These are phyloP conservation scores for Bombus polaris DNA, from an alignment of 1,140 invertebrate species.

Conservation along the genomic window DNA sequence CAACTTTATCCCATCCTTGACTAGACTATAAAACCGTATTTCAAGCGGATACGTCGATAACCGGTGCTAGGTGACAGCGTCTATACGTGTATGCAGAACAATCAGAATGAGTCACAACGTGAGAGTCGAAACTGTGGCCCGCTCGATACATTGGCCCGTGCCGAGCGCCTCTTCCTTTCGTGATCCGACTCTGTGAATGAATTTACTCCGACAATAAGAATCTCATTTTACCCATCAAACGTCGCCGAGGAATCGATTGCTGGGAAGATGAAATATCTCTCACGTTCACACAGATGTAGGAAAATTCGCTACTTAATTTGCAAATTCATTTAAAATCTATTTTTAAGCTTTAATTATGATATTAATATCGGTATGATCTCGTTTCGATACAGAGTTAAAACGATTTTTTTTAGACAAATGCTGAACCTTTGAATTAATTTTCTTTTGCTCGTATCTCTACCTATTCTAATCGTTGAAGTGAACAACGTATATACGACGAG, in stretches of 20 bases:
- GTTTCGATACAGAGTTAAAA: too few species aligned
- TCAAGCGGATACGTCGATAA: conserved; percentile 43
- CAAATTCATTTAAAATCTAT: too few species aligned
- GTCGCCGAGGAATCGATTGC: not conserved
- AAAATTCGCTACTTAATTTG: not conserved
- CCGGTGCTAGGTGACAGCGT: conserved; percentile 38
- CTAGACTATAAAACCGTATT: conserved; percentile 11
- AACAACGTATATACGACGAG: too few species aligned
- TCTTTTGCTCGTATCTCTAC: too few species aligned
- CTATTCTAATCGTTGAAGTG: too few species aligned
- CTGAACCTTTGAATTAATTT: too few species aligned
- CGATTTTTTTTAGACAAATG: too few species aligned
- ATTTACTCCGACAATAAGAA: conserved; percentile 23
- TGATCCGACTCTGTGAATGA: conserved; percentile 54
- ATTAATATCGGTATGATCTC: too few species aligned
- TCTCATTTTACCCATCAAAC: conserved; percentile 2
- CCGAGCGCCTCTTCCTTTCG: conserved; percentile 20
- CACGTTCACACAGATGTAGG: not conserved
- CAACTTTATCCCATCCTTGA: not conserved
- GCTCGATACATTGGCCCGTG: conserved; percentile 44
- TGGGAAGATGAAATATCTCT: not conserved
- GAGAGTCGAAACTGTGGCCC: conserved; percentile 48
- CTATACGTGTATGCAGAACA: conserved; percentile 42
- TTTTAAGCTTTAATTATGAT: too few species aligned
- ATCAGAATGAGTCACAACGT: conserved; percentile 29